Base-by-base conservation (phyloP, 2,888 invertebrate species). In the Parnassius orleans region DNA sequence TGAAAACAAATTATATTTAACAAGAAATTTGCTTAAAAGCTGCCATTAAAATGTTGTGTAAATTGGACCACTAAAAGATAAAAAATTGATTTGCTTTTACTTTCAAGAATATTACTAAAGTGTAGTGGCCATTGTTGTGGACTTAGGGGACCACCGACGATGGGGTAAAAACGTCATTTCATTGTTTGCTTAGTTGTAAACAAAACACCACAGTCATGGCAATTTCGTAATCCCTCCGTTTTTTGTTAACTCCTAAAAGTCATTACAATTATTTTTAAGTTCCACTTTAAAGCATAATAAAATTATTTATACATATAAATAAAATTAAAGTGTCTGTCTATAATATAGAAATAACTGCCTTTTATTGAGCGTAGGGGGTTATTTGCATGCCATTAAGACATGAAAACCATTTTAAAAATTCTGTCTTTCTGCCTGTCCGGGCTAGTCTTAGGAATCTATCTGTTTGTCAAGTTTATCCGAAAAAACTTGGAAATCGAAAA, bases 161-260 rank as follows among this genome's bases (percentile, higher is more conserved):
- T 67, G 68, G 73, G 70, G 68, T 66, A 68, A 74, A 79, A 79
- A 66, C 55, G 74, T 74, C 69, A 67, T 69, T 73, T 81, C 78
- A 81, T 82, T 84, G 83, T 84, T 83, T 81, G 71, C 72, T 68
- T 71, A 62, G 72, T 69, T 74, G 71, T 69, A 73, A 78, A 77
- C 69, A 76, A 77, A 76, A 65, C 65, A 59, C 65, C 74, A 61
- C 66, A 73, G 76, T 81, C 83, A 80, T 81, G 71, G 76, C 75
- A 77, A 80, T 80, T 77, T 78, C 66, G 72, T 78, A 76, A 80
- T 78, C 73, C 68, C 41, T 70, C 65, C 69, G 69, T 65, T 72
- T 70, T 68, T 71, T 67, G 71, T 69, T 53, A 64, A 59, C 33
- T 55, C 60, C 47, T 54, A 65, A 65, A 65, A 60, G 55, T 52